Conservation (phyloP, 2,113 vertebrate genomes). For the Plestiodon gilberti region DNA sequence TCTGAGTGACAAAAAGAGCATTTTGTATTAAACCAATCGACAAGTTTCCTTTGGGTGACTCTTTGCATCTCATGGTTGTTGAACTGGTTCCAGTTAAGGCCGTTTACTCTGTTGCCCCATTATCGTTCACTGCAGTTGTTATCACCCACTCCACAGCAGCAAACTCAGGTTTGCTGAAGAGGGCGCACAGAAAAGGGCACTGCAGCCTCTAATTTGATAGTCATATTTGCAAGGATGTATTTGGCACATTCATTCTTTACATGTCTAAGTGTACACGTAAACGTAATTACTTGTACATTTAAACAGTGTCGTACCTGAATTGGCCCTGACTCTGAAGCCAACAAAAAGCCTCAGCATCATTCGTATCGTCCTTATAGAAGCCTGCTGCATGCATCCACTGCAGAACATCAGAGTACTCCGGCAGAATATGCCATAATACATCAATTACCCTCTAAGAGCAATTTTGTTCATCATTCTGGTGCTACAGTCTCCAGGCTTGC, state of each 20-base stretch:
- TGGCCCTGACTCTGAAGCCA: background rate
- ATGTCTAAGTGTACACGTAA: too few relatives aligned
- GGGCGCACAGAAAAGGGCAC: background rate
- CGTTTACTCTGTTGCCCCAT: background rate
- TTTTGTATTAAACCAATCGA: background rate
- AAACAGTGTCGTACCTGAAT: background rate
- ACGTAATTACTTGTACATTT: too few relatives aligned
- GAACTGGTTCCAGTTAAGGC: background rate
- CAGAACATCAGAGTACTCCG: too few relatives aligned
- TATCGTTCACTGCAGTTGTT: background rate
- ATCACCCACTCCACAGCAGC: background rate
- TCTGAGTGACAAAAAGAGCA: conserved; percentile 55
- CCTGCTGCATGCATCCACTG: too few relatives aligned
- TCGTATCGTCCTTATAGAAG: background rate
- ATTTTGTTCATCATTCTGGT: background rate
- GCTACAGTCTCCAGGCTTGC: background rate
- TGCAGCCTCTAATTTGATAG: background rate
- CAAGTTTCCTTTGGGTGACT: background rate
- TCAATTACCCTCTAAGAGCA: background rate
- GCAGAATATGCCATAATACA: background rate
- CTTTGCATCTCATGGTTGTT: background rate
- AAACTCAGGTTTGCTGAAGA: background rate
- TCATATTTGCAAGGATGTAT: too few relatives aligned
- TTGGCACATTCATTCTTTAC: too few relatives aligned
- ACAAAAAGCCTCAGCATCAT: background rate